phyloP scores from a whole-genome alignment of 2,797 vertebrate species.

The Amazona ochrocephala region DNA sequence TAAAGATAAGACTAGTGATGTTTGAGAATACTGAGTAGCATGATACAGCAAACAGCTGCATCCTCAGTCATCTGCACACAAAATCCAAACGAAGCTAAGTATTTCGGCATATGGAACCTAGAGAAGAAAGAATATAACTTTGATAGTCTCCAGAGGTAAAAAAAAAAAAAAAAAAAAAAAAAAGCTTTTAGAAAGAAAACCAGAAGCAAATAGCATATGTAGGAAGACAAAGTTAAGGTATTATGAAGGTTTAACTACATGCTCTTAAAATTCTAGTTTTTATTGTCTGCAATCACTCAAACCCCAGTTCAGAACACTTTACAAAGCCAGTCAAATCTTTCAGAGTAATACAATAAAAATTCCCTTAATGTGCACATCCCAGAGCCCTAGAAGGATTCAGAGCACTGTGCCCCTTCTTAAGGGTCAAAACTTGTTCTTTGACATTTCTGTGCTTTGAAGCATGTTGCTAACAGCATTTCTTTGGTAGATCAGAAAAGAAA shows the following conservation, averaged over 20 bases:
- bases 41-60: neutral
- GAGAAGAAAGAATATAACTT: neutral
- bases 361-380: neutral
- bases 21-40: neutral
- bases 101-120: neutral
- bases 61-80: neutral
- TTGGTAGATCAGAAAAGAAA: neutral
- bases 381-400: neutral
- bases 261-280: neutral
- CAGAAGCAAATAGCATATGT: neutral
- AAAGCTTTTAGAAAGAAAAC: conserved; percentile 29
- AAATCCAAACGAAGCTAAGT: neutral
- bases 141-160: conserved; percentile 37
- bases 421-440: conserved; percentile 14
- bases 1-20: neutral
- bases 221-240: neutral
- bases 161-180: neutral
- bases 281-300: neutral
- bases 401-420: neutral
- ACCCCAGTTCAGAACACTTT: neutral
- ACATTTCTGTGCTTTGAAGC: neutral
- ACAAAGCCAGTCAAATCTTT: conserved; percentile 2
- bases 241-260: conserved; percentile 8
- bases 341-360: neutral
- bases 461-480: neutral